Percentiles rank a stretch among this genome's conserved stretches.
Evolutionary conservation across 2,797 vertebrate species (phyloP).

Genomic region (Gambusia yucatana): DNA sequence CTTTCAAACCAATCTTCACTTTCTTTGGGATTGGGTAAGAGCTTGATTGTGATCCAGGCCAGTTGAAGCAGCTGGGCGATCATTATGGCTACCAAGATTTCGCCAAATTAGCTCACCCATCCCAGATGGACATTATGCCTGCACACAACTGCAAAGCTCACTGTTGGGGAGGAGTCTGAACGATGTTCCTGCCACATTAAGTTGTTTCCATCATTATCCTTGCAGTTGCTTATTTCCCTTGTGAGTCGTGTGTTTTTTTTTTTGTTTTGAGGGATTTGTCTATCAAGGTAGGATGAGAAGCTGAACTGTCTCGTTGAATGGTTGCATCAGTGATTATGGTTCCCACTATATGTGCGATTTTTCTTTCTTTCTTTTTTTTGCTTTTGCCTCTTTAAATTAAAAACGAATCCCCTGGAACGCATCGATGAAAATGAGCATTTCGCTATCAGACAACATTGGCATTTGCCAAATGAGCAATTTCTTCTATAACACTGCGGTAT

Average conservation of each 20-base stretch:
- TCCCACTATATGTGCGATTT: constrained; percentile 59
- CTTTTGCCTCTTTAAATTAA: constrained; percentile 75
- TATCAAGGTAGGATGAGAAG: constrained; percentile 70
- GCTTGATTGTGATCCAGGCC: constrained; percentile 52
- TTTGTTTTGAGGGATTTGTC: constrained; percentile 74
- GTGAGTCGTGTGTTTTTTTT: constrained; percentile 70
- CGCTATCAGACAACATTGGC: constrained; percentile 65
- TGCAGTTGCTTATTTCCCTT: constrained; percentile 79
- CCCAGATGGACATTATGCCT: constrained; percentile 76
- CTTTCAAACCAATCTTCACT: constrained; percentile 44
- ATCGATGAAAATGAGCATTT: constrained; percentile 70
- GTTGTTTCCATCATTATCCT: constrained; percentile 78
- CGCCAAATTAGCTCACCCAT: constrained; percentile 68
- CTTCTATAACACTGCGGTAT: constrained; percentile 62
- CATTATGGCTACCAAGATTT: constrained; percentile 63
- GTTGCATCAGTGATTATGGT: constrained; percentile 69
- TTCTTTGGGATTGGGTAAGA: constrained; percentile 44
- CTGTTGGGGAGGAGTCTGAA: constrained; percentile 72
- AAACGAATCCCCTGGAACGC: constrained; percentile 73
- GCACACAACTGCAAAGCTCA: constrained; percentile 59
- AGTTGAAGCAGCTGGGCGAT: constrained; percentile 60
- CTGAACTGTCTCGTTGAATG: constrained; percentile 64
- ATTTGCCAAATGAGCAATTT: constrained; percentile 74
- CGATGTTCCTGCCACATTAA: constrained; percentile 74
- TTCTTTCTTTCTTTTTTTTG: constrained; percentile 41